Percentiles rank a stretch among this genome's conserved stretches.
phyloP scores from a whole-genome alignment of 35 echinoderm and acorn worm genomes.

The Lytechinus variegatus region DNA sequence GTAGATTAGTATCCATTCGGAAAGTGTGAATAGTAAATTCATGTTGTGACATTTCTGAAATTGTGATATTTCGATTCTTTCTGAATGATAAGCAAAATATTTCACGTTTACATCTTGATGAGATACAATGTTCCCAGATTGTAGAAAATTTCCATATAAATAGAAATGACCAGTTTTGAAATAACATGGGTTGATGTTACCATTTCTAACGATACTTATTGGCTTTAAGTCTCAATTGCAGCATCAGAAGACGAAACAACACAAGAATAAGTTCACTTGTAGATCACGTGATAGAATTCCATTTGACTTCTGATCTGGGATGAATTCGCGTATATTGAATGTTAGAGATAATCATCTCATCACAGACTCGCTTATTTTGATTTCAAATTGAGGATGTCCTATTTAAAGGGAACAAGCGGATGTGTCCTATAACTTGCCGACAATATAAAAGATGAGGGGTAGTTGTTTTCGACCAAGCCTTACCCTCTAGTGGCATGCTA shows the following conservation, averaged over 20 bases:
- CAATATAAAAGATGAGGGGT: background rate
- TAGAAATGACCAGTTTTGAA: too few relatives aligned
- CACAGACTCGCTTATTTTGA: slow-evolving; percentile 28
- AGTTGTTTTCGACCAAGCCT: slow-evolving; percentile 21
- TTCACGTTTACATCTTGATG: too few relatives aligned
- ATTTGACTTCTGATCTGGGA: background rate
- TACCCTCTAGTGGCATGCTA: slow-evolving; percentile 19
- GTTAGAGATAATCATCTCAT: background rate
- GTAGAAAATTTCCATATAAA: too few relatives aligned
- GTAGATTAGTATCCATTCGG: too few relatives aligned
- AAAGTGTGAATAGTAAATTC: too few relatives aligned
- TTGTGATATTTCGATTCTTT: too few relatives aligned
- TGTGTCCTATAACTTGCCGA: slow-evolving; percentile 22
- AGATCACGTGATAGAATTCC: background rate
- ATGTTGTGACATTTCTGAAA: too few relatives aligned
- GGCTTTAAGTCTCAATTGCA: background rate
- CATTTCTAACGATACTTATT: too few relatives aligned
- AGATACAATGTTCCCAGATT: too few relatives aligned
- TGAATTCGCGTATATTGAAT: slow-evolving; percentile 13
- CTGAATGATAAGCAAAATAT: too few relatives aligned
- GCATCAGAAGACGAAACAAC: background rate
- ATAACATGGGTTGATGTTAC: too few relatives aligned
- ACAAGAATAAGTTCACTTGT: background rate
- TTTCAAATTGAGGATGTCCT: slow-evolving; percentile 36
- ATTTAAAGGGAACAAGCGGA: background rate